Evolutionary conservation across 1,140 invertebrate species (phyloP).

Genomic region (Drosophila arizonae): DNA sequence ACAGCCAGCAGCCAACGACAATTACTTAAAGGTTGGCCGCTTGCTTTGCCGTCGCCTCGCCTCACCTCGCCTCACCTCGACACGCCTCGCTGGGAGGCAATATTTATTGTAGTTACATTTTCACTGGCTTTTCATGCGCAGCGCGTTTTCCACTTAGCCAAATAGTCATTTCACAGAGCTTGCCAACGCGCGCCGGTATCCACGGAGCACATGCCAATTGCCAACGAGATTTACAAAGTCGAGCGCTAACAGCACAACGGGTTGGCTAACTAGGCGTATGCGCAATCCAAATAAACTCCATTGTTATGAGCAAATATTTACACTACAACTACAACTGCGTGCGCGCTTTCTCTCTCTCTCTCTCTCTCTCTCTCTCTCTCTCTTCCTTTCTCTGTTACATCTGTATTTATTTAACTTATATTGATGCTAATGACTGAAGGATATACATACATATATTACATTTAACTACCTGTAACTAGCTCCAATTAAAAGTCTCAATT

Average conservation of each 20-base stretch:
- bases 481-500: neutral
- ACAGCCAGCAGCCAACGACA: constrained; percentile 13
- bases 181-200: neutral
- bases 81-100: neutral
- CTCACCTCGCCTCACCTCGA: no score
- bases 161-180: constrained; percentile 17
- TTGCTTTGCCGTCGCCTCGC: no score
- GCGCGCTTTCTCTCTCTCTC: neutral
- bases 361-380: neutral
- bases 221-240: neutral
- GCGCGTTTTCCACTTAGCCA: constrained; percentile 25
- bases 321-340: constrained; percentile 9
- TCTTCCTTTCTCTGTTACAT: neutral
- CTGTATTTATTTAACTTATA: neutral
- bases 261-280: constrained; percentile 41
- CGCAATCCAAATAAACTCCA: constrained; percentile 38
- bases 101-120: constrained; percentile 24
- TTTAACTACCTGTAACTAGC: no score
- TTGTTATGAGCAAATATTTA: constrained; percentile 20
- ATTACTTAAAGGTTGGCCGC: constrained; percentile 21
- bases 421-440: neutral
- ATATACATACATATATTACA: neutral
- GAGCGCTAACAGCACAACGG: neutral
- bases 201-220: neutral
- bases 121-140: constrained; percentile 15